Evolutionary conservation across 2,113 vertebrate species (phyloP).

Genomic region (Percina caprodes): DNA sequence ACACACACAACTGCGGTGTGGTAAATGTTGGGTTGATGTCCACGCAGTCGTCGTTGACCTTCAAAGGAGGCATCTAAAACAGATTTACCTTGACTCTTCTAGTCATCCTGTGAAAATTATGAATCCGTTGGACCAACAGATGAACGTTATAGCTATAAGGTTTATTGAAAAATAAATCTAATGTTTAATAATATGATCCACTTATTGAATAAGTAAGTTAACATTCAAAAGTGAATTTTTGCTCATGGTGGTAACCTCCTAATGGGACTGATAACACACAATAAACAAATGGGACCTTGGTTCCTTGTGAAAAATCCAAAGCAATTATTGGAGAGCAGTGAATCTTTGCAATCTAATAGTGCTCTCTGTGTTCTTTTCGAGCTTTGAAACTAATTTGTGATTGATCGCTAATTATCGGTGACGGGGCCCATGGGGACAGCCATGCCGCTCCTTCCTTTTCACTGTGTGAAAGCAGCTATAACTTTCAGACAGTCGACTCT

Average conservation of each 20-base stretch:
- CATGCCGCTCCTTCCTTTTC: constrained; percentile 55
- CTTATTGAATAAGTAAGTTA: not conserved
- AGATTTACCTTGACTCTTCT: too few relatives aligned
- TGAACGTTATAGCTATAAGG: not conserved
- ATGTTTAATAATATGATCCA: not conserved
- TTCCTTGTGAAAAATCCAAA: constrained; percentile 59
- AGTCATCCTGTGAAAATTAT: not conserved
- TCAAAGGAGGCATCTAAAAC: too few relatives aligned
- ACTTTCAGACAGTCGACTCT: constrained; percentile 71
- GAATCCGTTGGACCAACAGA: not conserved
- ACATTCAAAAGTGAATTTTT: not conserved
- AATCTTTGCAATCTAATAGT: constrained; percentile 81
- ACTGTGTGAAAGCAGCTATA: constrained; percentile 70
- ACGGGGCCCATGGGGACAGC: constrained; percentile 63
- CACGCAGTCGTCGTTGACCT: too few relatives aligned
- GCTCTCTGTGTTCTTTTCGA: constrained; percentile 80
- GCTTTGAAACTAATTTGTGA: constrained; percentile 83
- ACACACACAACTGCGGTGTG: too few relatives aligned
- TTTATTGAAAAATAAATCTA: not conserved
- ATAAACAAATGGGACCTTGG: constrained; percentile 44
- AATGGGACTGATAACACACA: constrained; percentile 25
- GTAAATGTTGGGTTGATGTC: too few relatives aligned
- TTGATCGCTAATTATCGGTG: constrained; percentile 84
- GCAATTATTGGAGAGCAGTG: constrained; percentile 81
- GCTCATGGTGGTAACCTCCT: not conserved